These are phyloP conservation scores for Drosophila fungiperda DNA, from an alignment of 2,888 invertebrate genomes.

Conservation along the genomic window DNA sequence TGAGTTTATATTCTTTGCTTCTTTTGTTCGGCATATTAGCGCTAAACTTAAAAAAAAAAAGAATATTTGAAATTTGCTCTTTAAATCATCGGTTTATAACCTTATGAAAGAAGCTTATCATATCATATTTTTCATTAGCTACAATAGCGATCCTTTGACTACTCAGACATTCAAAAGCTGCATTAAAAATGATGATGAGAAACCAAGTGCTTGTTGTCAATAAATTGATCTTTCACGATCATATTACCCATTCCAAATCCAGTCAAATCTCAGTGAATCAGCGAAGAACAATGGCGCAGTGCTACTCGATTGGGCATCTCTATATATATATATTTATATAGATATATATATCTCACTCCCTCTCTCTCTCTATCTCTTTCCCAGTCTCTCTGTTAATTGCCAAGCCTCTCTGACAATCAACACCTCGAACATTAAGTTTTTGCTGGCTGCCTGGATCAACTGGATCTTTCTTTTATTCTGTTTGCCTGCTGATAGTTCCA, in stretches of 20 bases:
- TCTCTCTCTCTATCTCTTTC: not conserved
- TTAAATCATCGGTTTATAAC: not conserved
- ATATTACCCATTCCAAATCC: conserved; percentile 17
- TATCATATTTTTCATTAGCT: not conserved
- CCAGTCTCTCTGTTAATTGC: conserved; percentile 8
- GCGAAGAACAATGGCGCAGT: conserved; percentile 28
- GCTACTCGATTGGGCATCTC: conserved; percentile 39
- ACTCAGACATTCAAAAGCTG: not conserved
- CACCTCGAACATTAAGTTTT: conserved; percentile 50
- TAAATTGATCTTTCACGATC: conserved; percentile 26
- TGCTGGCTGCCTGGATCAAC: conserved; percentile 26
- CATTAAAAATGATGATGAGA: not conserved
- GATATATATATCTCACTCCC: not conserved
- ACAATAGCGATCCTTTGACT: not conserved
- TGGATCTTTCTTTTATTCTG: conserved; percentile 28
- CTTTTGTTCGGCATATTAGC: not conserved
- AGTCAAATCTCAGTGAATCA: conserved; percentile 29
- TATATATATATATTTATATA: not conserved
- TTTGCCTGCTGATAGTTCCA: conserved; percentile 52
- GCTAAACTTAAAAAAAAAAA: not conserved
- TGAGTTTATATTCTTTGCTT: not conserved
- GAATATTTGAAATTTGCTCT: not conserved
- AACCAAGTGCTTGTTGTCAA: conserved; percentile 8
- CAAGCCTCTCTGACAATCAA: conserved; percentile 45
- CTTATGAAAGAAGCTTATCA: not conserved